Conservation (phyloP, 2,113 vertebrate species). For the Climacteris rufus region DNA sequence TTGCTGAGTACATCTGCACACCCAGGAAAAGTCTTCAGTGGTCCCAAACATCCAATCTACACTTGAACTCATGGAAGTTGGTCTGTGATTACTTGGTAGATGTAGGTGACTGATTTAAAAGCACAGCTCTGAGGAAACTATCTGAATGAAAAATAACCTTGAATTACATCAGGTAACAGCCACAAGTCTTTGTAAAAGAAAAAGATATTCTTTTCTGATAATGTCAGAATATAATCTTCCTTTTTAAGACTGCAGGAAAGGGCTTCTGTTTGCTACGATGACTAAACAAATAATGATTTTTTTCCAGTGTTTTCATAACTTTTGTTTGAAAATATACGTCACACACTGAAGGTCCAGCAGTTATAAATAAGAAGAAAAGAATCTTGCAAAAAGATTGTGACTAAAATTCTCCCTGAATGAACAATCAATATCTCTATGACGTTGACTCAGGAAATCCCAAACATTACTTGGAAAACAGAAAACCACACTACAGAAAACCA, state of each 20-base stretch:
- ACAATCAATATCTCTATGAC: background rate
- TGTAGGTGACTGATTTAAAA: background rate
- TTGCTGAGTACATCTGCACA: background rate
- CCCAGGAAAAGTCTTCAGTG: background rate
- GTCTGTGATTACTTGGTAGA: background rate
- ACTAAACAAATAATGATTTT: background rate
- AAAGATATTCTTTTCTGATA: background rate
- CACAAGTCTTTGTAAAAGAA: background rate
- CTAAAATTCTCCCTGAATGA: background rate
- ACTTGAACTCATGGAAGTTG: background rate
- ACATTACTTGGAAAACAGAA: background rate
- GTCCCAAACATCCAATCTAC: background rate
- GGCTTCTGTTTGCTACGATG: background rate
- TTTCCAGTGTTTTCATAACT: background rate
- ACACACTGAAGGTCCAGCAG: background rate
- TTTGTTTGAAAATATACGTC: background rate
- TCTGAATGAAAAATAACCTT: background rate
- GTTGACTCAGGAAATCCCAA: background rate
- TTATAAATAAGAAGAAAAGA: background rate
- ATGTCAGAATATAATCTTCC: background rate
- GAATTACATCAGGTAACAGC: background rate
- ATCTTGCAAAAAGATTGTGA: background rate
- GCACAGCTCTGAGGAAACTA: background rate
- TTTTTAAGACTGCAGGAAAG: background rate
- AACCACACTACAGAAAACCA: background rate